Conservation (phyloP, 1,140 invertebrate species). For the Oscheius sp. region DNA sequence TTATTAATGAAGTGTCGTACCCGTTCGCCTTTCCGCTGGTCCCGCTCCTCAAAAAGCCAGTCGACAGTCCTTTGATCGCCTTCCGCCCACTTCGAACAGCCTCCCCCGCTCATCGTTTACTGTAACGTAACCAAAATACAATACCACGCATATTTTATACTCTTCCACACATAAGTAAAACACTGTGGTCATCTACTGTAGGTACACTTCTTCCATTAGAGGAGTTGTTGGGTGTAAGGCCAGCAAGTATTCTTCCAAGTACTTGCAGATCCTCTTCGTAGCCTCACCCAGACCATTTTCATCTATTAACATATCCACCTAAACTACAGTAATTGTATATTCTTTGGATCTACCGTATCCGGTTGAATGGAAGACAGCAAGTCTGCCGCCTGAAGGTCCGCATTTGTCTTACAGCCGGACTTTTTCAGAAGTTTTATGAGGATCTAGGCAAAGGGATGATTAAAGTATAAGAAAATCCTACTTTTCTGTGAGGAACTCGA, state of each 20-base stretch:
- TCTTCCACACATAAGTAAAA: not conserved
- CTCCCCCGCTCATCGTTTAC: not conserved
- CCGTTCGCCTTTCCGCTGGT: not conserved
- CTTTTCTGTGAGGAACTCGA: not conserved
- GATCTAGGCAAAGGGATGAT: not conserved
- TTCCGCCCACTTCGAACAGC: not conserved
- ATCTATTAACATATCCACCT: conserved; percentile 30
- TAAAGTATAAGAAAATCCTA: not conserved
- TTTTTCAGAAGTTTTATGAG: conserved; percentile 9
- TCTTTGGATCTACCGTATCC: not conserved
- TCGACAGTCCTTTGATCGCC: not conserved
- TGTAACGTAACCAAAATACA: too few species aligned
- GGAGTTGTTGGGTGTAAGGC: conserved; percentile 1
- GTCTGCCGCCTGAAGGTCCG: not conserved
- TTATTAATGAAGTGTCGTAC: conserved; percentile 1
- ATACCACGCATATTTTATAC: not conserved
- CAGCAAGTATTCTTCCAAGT: conserved; percentile 20
- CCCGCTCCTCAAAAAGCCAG: not conserved
- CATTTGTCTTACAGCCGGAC: not conserved
- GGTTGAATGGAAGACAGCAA: not conserved
- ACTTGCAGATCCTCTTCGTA: conserved; percentile 9
- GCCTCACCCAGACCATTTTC: conserved; percentile 23
- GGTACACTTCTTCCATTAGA: not conserved
- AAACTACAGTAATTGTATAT: not conserved
- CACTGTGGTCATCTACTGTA: not conserved